These are phyloP conservation scores for Ruditapes philippinarum DNA, from an alignment of 1,140 invertebrate species.

Conservation along the genomic window DNA sequence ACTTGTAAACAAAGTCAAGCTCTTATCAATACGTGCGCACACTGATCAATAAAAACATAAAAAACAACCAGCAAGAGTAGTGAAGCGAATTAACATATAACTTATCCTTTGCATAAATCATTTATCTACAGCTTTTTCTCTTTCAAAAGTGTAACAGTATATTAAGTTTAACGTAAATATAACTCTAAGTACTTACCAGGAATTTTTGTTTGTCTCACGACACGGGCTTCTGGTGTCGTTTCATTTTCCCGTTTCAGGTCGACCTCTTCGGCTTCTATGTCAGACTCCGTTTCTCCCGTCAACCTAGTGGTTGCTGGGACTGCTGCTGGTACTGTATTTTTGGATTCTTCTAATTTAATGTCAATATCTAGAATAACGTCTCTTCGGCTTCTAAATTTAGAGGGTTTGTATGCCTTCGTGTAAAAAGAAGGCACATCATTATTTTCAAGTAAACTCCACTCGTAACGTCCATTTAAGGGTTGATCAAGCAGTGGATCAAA, in stretches of 20 bases:
- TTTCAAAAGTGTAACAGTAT: no score
- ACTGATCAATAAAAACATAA: no score
- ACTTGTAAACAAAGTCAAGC: no score
- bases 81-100: no score
- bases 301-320: not conserved
- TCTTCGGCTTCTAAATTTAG: conserved; percentile 14
- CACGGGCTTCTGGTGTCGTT: conserved; percentile 55
- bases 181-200: no score
- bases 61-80: no score
- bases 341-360: not conserved
- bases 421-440: conserved; percentile 54
- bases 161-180: no score
- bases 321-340: not conserved
- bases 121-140: no score
- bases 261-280: conserved; percentile 15
- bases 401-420: conserved; percentile 5
- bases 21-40: no score
- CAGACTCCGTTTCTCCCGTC: not conserved
- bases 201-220: conserved; percentile 55
- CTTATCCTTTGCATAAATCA: no score
- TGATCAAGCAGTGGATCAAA: conserved; percentile 44
- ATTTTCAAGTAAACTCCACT: conserved; percentile 24
- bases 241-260: conserved; percentile 45
- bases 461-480: conserved; percentile 24
- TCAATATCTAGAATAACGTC: not conserved